Evolutionary conservation across 2,888 invertebrate genomes (phyloP), one percentile per base, ranked within the genome.

Genomic region (Aphodius granarius): DNA sequence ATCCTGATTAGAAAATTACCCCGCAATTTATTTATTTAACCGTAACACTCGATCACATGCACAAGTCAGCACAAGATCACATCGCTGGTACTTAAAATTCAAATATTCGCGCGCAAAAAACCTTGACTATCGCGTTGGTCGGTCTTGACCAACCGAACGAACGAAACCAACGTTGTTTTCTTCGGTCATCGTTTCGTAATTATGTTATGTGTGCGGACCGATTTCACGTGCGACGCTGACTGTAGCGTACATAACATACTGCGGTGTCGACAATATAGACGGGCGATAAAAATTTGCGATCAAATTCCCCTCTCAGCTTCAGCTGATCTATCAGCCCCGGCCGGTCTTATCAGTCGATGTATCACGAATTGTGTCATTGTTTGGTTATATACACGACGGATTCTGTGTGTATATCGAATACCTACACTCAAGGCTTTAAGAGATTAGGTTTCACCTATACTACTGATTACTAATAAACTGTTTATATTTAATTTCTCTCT

Each of bases 1-100:
- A 70, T 70, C 64, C 66, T 75, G 62, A 77, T 77, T 77, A 77
- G 77, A 77, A 77, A 80, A 80, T 80, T 80, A 76, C 78, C 76
- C 79, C 77, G 73, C 78, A 79, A 78, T 80, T 80, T 80, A 78
- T 43, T 43, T 43, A 43, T 43, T 43, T 43, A 43, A 43, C 43
- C 43, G 43, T 43, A 43, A 43, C 43, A 43, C 43, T 43, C 43
- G 6, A 6, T 43, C 43, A 43, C 43, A 19, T 65, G 13, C 43
- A 43, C 43, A 9, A n/a, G n/a, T n/a, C n/a, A 13, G 9, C 1
- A 43, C 6, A 43, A 43, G 43, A 43, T 3, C 1, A 43, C 43
- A 43, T 43, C 43, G 43, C 43, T 2, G 9, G 43, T 9, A 43
- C 6, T 43, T 43, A 13, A 9, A 43, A 43, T 43, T 43, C 43